Percentiles rank a stretch among this genome's conserved stretches.
Conservation (phyloP, 2,113 vertebrate genomes). For the Acrocephalus arundinaceus region DNA sequence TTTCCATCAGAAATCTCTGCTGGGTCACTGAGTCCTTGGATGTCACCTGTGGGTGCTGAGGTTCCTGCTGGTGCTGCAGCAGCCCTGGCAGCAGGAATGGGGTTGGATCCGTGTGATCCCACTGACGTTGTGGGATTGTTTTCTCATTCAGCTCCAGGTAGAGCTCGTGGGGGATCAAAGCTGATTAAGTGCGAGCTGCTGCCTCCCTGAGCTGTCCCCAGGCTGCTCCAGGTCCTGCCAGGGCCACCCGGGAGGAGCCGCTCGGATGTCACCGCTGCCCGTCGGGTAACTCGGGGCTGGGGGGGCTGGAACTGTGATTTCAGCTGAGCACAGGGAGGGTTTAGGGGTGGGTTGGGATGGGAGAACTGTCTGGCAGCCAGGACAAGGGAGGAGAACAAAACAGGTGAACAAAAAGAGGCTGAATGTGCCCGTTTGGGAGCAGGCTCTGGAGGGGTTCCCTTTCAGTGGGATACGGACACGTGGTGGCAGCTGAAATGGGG, state of each 20-base stretch:
- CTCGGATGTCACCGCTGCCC: not conserved
- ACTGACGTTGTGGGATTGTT: fast-evolving
- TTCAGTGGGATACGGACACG: fast-evolving
- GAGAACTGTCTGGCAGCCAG: not conserved
- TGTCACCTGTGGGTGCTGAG: not conserved
- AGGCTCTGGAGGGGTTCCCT: not conserved
- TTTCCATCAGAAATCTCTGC: not conserved
- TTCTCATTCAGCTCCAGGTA: not conserved
- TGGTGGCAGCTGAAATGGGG: not conserved
- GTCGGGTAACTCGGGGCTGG: not conserved
- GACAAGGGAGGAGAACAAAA: not conserved
- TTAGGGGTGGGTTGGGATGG: not conserved
- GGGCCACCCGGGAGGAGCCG: not conserved
- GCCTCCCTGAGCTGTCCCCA: not conserved
- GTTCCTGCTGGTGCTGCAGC: not conserved
- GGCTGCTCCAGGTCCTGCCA: not conserved
- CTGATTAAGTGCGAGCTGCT: not conserved
- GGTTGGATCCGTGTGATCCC: not conserved
- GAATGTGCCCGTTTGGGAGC: not conserved
- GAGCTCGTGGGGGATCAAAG: not conserved
- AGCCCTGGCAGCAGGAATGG: fast-evolving
- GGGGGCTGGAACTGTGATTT: not conserved
- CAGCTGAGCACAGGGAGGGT: fast-evolving
- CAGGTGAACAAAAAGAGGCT: fast-evolving
- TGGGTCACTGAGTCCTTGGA: not conserved